Conservation (phyloP, 1,140 invertebrate species). For the Dreissena polymorpha region DNA sequence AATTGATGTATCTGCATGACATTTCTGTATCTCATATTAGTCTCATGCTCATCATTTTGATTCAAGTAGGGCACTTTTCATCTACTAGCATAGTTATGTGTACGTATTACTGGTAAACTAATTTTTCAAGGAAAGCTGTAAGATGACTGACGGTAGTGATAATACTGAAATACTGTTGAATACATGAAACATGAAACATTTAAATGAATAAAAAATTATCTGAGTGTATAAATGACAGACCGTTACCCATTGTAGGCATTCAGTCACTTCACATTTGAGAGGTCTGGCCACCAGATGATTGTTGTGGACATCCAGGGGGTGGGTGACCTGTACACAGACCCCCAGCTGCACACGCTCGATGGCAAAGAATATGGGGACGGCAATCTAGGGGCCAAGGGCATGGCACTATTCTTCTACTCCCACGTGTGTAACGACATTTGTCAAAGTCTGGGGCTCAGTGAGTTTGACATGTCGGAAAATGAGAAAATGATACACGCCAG, state of each 20-base stretch:
- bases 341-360: slow-evolving; percentile 83
- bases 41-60: no score
- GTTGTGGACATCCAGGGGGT: slow-evolving; percentile 86
- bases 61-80: no score
- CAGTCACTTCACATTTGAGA: slow-evolving; percentile 85
- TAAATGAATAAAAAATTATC: no score
- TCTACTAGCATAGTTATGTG: no score
- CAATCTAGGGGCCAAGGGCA: slow-evolving; percentile 83
- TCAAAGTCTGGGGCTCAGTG: slow-evolving; percentile 80
- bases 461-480: slow-evolving; percentile 81
- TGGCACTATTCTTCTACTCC: slow-evolving; percentile 84
- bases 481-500: slow-evolving; percentile 75
- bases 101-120: no score
- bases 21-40: no score
- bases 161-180: no score
- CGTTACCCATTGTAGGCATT: slow-evolving; percentile 79
- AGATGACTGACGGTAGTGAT: no score
- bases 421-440: slow-evolving; percentile 84
- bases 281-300: slow-evolving; percentile 83
- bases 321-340: slow-evolving; percentile 84
- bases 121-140: no score
- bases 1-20: no score
- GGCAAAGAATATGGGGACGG: slow-evolving; percentile 83
- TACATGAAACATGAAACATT: no score
- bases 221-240: no score